Conservation (phyloP, 2,888 invertebrate genomes). For the Dryobotodes eremita region DNA sequence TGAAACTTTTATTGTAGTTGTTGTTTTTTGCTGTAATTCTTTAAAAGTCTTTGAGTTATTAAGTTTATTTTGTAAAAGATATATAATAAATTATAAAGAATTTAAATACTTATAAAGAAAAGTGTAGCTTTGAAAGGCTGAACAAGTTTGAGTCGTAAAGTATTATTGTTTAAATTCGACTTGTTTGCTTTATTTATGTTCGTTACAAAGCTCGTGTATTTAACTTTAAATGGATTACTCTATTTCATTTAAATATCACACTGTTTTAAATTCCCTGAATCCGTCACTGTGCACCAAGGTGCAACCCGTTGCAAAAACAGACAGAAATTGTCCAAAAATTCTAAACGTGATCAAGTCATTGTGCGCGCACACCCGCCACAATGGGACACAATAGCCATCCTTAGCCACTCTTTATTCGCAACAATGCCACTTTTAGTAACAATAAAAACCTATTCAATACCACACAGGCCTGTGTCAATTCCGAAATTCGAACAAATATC, state of each 20-base stretch:
- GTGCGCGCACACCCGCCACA: conserved; percentile 89
- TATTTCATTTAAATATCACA: not conserved
- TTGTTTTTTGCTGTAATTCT: not conserved
- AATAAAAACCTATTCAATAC: conserved; percentile 70
- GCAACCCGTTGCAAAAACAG: conserved; percentile 90
- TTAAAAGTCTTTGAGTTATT: conserved; percentile 24
- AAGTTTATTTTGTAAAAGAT: not conserved
- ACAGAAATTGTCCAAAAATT: conserved; percentile 89
- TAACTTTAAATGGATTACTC: not conserved
- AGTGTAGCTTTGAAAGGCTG: not conserved
- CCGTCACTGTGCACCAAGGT: conserved; percentile 84
- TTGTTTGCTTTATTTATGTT: not conserved
- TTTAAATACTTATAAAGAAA: conserved; percentile 11
- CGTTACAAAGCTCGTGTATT: no score
- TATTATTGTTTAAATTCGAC: not conserved
- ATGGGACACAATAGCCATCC: conserved; percentile 88
- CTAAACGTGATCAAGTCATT: conserved; percentile 87
- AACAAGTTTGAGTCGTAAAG: not conserved
- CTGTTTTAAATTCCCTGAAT: conserved; percentile 59
- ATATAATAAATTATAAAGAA: not conserved
- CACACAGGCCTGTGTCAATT: conserved; percentile 58
- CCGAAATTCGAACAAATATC: conserved; percentile 47
- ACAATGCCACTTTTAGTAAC: conserved; percentile 88
- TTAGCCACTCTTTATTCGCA: conserved; percentile 88
- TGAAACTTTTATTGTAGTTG: conserved; percentile 16